phyloP scores from a whole-genome alignment of 2,888 invertebrate species.

The Rhamnusium bicolor region DNA sequence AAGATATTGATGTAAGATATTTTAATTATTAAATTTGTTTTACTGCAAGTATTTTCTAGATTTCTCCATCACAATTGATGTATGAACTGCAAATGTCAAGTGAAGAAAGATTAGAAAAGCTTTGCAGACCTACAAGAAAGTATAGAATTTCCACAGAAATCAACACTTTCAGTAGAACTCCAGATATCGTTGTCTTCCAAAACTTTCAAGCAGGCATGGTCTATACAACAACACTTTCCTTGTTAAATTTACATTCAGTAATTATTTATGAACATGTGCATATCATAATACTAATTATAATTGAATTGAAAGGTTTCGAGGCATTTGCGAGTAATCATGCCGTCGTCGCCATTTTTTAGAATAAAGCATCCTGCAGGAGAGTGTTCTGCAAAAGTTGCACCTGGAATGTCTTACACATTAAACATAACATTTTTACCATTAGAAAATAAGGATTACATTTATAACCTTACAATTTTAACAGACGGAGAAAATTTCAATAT shows the following conservation, averaged over 20 bases:
- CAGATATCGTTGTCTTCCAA: slow-evolving; percentile 76
- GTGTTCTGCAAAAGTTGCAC: slow-evolving; percentile 75
- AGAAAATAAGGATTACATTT: slow-evolving; percentile 74
- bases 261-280: no score
- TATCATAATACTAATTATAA: slow-evolving; percentile 6
- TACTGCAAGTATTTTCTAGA: slow-evolving; percentile 51
- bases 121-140: slow-evolving; percentile 56
- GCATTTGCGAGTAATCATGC: slow-evolving; percentile 69
- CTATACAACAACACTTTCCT: slow-evolving; percentile 72
- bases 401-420: slow-evolving; percentile 79
- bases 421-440: slow-evolving; percentile 77
- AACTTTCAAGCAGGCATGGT: slow-evolving; percentile 74
- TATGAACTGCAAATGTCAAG: slow-evolving; percentile 64
- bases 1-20: slow-evolving; percentile 41
- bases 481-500: slow-evolving; percentile 74
- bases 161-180: slow-evolving; percentile 64
- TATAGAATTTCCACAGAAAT: slow-evolving; percentile 49
- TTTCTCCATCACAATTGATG: slow-evolving; percentile 64
- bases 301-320: slow-evolving; percentile 71
- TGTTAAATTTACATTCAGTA: slow-evolving; percentile 76
- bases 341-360: slow-evolving; percentile 70
- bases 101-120: slow-evolving; percentile 62
- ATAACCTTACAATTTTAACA: slow-evolving; percentile 73
- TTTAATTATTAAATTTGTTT: background rate
- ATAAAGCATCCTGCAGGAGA: slow-evolving; percentile 61